phyloP scores from a whole-genome alignment of 2,888 invertebrate genomes.

The Hydrotaea diabolus region DNA sequence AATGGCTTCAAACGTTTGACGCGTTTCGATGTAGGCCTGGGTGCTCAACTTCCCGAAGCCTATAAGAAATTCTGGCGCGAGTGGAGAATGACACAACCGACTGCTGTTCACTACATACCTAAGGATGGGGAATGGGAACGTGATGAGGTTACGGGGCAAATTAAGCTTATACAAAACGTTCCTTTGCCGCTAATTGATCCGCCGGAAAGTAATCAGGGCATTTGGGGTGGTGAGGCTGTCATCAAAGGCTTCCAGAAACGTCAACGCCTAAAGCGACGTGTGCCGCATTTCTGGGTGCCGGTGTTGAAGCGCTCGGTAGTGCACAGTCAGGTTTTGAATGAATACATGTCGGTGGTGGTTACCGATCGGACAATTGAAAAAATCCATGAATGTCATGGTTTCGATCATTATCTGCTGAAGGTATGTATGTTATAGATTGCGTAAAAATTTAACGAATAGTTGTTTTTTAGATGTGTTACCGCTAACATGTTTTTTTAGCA shows the following conservation, averaged over 20 bases:
- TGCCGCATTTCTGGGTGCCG: conserved; percentile 95
- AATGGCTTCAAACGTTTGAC: conserved; percentile 82
- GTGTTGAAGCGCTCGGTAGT: conserved; percentile 89
- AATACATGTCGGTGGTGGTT: conserved; percentile 90
- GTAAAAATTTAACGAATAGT: too few species aligned
- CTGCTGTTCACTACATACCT: conserved; percentile 86
- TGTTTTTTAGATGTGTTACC: conserved; percentile 62
- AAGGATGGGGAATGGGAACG: conserved; percentile 88
- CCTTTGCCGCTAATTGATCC: conserved; percentile 90
- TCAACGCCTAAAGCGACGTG: conserved; percentile 83
- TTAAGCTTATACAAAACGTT: conserved; percentile 87
- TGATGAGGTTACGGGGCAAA: conserved; percentile 87
- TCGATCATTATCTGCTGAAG: conserved; percentile 96
- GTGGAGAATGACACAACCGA: conserved; percentile 87
- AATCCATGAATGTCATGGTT: conserved; percentile 94
- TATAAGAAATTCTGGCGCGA: conserved; percentile 93
- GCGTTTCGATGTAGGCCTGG: conserved; percentile 86
- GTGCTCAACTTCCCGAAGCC: conserved; percentile 87
- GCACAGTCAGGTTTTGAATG: conserved; percentile 94
- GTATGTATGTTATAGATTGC: conserved; percentile 81
- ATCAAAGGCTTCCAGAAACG: conserved; percentile 92
- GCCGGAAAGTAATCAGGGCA: conserved; percentile 89
- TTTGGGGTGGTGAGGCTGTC: conserved; percentile 98
- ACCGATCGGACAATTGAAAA: conserved; percentile 91
- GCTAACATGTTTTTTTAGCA: too few species aligned